Percentiles rank a stretch among this genome's conserved stretches.
These are phyloP conservation scores for Poeciliopsis prolifica DNA, from an alignment of 2,113 vertebrate genomes.

Conservation along the genomic window DNA sequence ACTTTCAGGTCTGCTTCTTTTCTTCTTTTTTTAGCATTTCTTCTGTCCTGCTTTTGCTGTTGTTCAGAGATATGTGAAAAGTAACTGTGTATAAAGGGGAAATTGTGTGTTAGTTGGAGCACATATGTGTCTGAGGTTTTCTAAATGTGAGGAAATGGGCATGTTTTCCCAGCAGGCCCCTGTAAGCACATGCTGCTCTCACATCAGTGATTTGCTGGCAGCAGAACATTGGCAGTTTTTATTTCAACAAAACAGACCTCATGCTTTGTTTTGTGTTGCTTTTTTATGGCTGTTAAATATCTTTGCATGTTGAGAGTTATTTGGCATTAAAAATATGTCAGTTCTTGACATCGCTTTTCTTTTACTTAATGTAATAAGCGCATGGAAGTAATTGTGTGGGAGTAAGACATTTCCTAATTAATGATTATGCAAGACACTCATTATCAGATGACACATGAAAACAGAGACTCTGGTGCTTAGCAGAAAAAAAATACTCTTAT, in stretches of 20 bases:
- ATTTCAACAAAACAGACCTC: background rate
- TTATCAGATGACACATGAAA: too few relatives aligned
- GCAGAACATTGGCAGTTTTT: constrained; percentile 23
- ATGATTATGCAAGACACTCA: too few relatives aligned
- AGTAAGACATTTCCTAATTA: too few relatives aligned
- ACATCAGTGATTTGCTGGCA: constrained; percentile 22
- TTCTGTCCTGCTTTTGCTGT: constrained; percentile 12
- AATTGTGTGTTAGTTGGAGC: background rate
- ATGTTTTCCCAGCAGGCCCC: constrained; percentile 19
- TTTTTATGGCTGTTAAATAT: background rate
- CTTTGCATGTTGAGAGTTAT: background rate
- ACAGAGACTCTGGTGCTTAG: too few relatives aligned
- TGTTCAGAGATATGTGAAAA: constrained; percentile 34
- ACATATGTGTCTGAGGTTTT: constrained; percentile 1
- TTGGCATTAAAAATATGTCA: background rate
- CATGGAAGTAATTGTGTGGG: too few relatives aligned
- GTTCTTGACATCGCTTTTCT: background rate
- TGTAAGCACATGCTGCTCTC: background rate
- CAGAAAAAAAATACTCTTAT: too few relatives aligned
- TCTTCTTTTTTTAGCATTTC: background rate
- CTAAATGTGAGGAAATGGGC: constrained; percentile 20
- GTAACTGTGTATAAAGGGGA: constrained; percentile 1
- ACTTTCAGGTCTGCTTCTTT: background rate
- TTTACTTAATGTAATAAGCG: constrained; percentile 7
- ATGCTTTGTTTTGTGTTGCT: background rate